phyloP scores from a whole-genome alignment of 2,113 vertebrate species.

The Hirundichthys speculiger region DNA sequence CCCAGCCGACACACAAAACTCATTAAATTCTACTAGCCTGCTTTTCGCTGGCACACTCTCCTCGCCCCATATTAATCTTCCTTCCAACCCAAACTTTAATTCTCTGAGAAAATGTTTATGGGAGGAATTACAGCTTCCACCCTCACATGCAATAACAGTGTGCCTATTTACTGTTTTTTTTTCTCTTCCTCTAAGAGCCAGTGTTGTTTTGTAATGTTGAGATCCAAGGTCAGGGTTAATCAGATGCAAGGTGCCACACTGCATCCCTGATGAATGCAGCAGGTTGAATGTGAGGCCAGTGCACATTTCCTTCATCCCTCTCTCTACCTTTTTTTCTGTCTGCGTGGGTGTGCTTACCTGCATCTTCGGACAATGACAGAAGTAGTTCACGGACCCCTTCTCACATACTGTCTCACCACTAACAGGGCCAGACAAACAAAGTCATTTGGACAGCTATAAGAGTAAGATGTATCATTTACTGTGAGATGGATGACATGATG shows the following conservation, averaged over 20 bases:
- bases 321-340: slow-evolving; percentile 23
- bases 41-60: slow-evolving; percentile 62
- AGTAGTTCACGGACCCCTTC: slow-evolving; percentile 63
- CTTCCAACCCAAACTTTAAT: slow-evolving; percentile 70
- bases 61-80: slow-evolving; percentile 72
- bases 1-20: slow-evolving; percentile 73
- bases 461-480: slow-evolving; percentile 79
- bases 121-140: slow-evolving; percentile 53
- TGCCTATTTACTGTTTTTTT: slow-evolving; percentile 31
- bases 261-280: slow-evolving; percentile 50
- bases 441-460: slow-evolving; percentile 71
- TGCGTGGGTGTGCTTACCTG: slow-evolving; percentile 20
- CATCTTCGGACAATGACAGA: slow-evolving; percentile 70
- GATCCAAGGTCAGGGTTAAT: slow-evolving; percentile 73
- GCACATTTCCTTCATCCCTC: slow-evolving; percentile 22
- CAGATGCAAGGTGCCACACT: slow-evolving; percentile 61
- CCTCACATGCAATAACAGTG: slow-evolving; percentile 52
- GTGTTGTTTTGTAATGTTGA: slow-evolving; percentile 30
- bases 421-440: slow-evolving; percentile 77
- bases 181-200: slow-evolving; percentile 15
- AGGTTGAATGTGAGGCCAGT: slow-evolving; percentile 53
- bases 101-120: slow-evolving; percentile 75
- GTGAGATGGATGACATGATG: slow-evolving; percentile 75
- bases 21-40: slow-evolving; percentile 77
- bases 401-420: slow-evolving; percentile 54